Evolutionary conservation across 2,113 vertebrate species (phyloP).

Genomic region (Mesembrinibis cayennensis): DNA sequence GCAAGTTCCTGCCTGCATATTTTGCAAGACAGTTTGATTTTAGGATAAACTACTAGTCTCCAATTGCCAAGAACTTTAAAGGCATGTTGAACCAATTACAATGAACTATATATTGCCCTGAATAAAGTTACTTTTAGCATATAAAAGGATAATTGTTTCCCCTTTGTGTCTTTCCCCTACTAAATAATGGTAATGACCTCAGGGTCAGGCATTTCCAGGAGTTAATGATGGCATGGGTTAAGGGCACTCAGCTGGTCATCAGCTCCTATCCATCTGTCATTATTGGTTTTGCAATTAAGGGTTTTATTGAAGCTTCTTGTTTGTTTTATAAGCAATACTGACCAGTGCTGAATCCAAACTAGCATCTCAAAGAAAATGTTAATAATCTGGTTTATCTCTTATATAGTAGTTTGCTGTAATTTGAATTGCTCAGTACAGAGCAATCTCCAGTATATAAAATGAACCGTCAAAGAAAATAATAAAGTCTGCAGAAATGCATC

Average conservation of each 20-base stretch:
- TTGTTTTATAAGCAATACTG: conserved; percentile 40
- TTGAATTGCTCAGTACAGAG: background rate
- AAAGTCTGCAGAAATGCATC: background rate
- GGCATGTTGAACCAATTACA: conserved; percentile 57
- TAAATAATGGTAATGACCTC: conserved; percentile 67
- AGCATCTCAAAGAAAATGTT: background rate
- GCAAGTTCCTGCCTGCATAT: background rate
- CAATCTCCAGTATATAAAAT: background rate
- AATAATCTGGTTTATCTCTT: background rate
- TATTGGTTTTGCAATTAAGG: conserved; percentile 66
- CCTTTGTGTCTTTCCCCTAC: conserved; percentile 42
- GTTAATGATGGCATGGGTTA: conserved; percentile 66
- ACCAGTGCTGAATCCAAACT: conserved; percentile 1
- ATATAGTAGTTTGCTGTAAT: background rate
- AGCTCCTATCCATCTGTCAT: conserved; percentile 66
- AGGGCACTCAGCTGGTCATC: conserved; percentile 71
- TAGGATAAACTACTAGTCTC: background rate
- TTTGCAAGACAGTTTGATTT: conserved; percentile 7
- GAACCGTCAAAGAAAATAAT: background rate
- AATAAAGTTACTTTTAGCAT: conserved; percentile 67
- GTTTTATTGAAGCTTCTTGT: conserved; percentile 46
- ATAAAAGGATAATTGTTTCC: conserved; percentile 69
- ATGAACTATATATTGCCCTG: conserved; percentile 45
- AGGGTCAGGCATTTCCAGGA: conserved; percentile 62
- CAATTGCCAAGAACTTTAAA: conserved; percentile 29